Conservation (phyloP, 2,888 invertebrate genomes). For the Sylvicola cinctus region DNA sequence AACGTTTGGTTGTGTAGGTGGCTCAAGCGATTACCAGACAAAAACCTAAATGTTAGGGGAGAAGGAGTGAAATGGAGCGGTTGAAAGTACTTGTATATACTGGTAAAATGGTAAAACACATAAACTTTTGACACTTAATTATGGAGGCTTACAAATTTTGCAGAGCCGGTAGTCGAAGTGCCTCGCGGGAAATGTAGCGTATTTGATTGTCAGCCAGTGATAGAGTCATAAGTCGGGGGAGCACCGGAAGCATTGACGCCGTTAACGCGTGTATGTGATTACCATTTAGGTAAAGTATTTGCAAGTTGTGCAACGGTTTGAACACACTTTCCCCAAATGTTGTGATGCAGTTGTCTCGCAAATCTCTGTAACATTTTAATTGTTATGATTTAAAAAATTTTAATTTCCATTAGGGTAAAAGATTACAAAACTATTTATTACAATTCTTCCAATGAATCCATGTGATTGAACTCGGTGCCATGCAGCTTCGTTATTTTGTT, state of each 20-base stretch:
- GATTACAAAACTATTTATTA: constrained; percentile 13
- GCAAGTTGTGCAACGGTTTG: constrained; percentile 21
- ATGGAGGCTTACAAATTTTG: constrained; percentile 29
- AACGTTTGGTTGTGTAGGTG: constrained; percentile 21
- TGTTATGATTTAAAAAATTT: constrained; percentile 2
- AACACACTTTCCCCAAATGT: constrained; percentile 21
- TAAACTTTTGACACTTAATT: constrained; percentile 10
- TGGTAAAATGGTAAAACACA: too few relatives aligned
- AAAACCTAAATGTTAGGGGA: too few relatives aligned
- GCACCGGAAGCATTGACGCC: constrained; percentile 19
- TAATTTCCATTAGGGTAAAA: neutral
- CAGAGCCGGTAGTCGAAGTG: constrained; percentile 21
- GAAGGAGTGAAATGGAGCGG: too few relatives aligned
- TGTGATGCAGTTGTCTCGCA: constrained; percentile 27
- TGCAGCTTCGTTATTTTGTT: constrained; percentile 16
- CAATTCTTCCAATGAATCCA: constrained; percentile 17
- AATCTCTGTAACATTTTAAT: constrained; percentile 24
- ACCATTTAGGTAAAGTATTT: constrained; percentile 28
- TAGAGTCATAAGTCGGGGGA: constrained; percentile 22
- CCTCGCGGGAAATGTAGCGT: constrained; percentile 15
- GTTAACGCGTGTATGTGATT: constrained; percentile 21
- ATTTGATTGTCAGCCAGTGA: constrained; percentile 28
- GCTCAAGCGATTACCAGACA: constrained; percentile 27
- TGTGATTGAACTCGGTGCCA: constrained; percentile 14
- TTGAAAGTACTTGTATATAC: too few relatives aligned